Percentiles rank a stretch among this genome's conserved stretches.
These are phyloP conservation scores for Ambastaia sidthimunki DNA, from an alignment of 2,797 vertebrate species.

Conservation along the genomic window DNA sequence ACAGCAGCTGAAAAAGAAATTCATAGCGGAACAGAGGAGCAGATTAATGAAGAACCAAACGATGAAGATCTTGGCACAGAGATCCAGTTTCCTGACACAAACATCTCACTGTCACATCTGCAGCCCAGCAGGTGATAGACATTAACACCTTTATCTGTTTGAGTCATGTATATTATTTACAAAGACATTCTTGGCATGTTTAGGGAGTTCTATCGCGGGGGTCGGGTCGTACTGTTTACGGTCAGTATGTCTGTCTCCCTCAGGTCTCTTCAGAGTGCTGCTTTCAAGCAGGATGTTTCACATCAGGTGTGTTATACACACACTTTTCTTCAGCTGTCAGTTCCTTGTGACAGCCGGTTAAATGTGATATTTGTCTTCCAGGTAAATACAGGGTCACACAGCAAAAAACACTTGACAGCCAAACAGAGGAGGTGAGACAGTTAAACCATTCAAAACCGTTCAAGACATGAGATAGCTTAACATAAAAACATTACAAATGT, in stretches of 20 bases:
- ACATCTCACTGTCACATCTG: slow-evolving; percentile 91
- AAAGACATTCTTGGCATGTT: neutral
- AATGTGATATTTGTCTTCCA: slow-evolving; percentile 64
- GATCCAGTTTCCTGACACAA: slow-evolving; percentile 89
- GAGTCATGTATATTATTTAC: neutral
- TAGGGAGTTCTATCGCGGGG: neutral
- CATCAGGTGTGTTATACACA: slow-evolving; percentile 73
- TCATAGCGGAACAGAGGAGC: slow-evolving; percentile 24
- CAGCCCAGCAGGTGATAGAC: slow-evolving; percentile 84
- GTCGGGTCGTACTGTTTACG: neutral
- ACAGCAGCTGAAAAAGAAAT: slow-evolving; percentile 52
- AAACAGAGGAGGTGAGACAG: slow-evolving; percentile 89
- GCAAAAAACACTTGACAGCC: slow-evolving; percentile 88
- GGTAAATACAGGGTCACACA: slow-evolving; percentile 76
- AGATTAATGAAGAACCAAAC: slow-evolving; percentile 50
- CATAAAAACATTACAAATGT: neutral
- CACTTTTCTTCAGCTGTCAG: neutral
- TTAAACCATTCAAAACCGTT: neutral
- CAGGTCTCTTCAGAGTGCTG: slow-evolving; percentile 71
- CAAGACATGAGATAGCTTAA: neutral
- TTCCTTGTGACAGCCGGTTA: neutral
- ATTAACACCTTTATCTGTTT: too few relatives aligned
- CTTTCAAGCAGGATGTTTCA: slow-evolving; percentile 75
- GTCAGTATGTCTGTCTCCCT: slow-evolving; percentile 21
- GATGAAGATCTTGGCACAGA: slow-evolving; percentile 63